Evolutionary conservation across 1,140 invertebrate species (phyloP), one percentile per base, ranked within the genome.

Genomic region (Vanessa tameamea): DNA sequence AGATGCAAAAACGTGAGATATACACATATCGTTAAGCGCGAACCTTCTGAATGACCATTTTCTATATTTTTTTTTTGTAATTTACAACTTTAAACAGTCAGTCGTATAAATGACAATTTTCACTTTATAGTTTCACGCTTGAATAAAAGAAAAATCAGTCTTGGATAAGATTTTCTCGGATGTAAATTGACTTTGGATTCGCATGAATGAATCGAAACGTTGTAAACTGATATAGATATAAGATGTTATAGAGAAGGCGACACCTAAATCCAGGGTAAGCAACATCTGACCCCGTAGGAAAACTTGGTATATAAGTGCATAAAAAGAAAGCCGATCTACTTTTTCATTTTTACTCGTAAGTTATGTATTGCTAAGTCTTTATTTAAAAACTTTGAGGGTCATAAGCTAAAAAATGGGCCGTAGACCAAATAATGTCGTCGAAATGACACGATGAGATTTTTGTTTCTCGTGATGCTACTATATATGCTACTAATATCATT

Each of bases 221-320:
- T 47, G 55, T 69, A 57, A 69, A 4, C 3, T 47, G 55, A 69
- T 59, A 69, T 31, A 57, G 12, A 20, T 20, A 55, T 47, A 20
- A 51, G 37, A 69, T 69, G 66, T 59, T 47, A 59, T 47, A 23
- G 26, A 26, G 66, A 69, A 69, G 66, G 66, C 55, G 43, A 69
- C 66, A 69, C 66, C 51, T 55, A 16, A 59, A 57, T 12, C 16
- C 43, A 47, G 66, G 66, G 14, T 47, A 47, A 47, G 15, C 57
- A n/a, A 37, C 12, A 61, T 16, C 57, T 31, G 57, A 61, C 23
- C 16, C 53, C 57, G 23, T 14, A 61, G 37, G 37, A 43, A 43
- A 43, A 43, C 37, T 43, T 43, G 37, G 37, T 9, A 43, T 43
- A 43, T 3, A 43, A 9, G 8, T 43, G 37, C 37, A 43, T 9